Conservation (phyloP, 1,140 invertebrate genomes). For the Lucilia sericata region DNA sequence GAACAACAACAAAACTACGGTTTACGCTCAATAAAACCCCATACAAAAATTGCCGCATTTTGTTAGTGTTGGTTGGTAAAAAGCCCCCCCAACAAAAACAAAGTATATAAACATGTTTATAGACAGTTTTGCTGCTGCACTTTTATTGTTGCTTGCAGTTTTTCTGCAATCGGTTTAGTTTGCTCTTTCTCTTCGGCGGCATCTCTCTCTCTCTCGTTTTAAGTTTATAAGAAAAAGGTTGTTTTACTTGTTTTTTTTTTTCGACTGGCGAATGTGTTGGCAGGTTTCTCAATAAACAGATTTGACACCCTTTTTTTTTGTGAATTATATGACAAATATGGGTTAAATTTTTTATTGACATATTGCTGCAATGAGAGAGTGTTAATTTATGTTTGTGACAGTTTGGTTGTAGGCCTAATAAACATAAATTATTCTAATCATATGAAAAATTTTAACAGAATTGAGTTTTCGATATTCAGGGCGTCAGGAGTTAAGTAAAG, state of each 20-base stretch:
- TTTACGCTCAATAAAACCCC: neutral
- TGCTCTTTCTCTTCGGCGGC: neutral
- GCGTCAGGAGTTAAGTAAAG: no score
- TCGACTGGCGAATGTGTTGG: constrained; percentile 5
- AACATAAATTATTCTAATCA: neutral
- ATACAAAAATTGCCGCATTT: neutral
- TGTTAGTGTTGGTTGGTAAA: neutral
- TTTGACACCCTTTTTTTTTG: constrained; percentile 38
- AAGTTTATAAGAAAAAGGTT: neutral
- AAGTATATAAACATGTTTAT: constrained; percentile 32
- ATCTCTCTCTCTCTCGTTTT: neutral
- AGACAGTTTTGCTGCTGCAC: neutral
- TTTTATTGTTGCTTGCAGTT: no score
- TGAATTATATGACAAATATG: constrained; percentile 38
- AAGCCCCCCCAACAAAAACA: neutral
- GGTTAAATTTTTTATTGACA: constrained; percentile 37
- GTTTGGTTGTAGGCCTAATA: neutral
- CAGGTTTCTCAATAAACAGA: constrained; percentile 40
- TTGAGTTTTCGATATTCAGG: neutral
- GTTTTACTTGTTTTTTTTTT: constrained; percentile 29
- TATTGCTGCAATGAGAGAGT: neutral
- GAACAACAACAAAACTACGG: neutral
- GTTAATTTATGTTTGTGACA: neutral
- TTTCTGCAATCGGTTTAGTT: neutral
- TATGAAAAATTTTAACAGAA: neutral